Evolutionary conservation across 2,888 invertebrate species (phyloP), one percentile per base, ranked within the genome.

Genomic region (Apeira syringaria): DNA sequence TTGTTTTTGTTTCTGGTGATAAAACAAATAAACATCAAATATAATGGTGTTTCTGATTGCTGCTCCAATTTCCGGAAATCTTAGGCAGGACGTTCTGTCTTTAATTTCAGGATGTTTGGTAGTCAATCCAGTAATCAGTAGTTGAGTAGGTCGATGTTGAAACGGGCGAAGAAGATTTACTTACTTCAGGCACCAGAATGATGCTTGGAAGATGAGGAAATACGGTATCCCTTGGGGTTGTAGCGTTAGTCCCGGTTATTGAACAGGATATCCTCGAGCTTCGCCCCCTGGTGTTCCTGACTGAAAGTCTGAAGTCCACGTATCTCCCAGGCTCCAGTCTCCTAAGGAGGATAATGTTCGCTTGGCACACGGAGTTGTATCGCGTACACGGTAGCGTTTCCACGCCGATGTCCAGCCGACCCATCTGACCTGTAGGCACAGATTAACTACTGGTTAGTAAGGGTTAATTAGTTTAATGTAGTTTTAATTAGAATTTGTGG

Each of bases 351-450:
- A 96, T 92, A 59, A 97, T 94, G 80, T 97, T 97, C 41, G 97
- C 97, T 80, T 97, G 96, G 82, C 97, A 97, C 63, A 96, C 94
- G 35, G 96, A 96, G 88, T 97, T 96, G 86, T 96, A 95, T 56
- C 94, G 92, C 44, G 95, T 94, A 88, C 97, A 97, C 31, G 96
- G 96, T 44, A 97, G 91, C 58, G 94, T 93, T 73, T 96, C 95
- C 53, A 97, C 91, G 59, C 94, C 92, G 53, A 97, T 93, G 67
- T 95, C 93, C 43, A 95, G 93, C 50, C 94, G 93, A 59, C 95
- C 93, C 67, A 94, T 93, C 77, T 92, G 92, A 64, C 93, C 93
- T 88, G 61, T 11, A 28, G 37, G 27, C 11, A 30, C 31, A 42
- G 50, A 6, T 20, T 15, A 15, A 15, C 4, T 20, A 20, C 20